Conservation (phyloP, 2,797 vertebrate species). For the Girardinus metallicus region DNA sequence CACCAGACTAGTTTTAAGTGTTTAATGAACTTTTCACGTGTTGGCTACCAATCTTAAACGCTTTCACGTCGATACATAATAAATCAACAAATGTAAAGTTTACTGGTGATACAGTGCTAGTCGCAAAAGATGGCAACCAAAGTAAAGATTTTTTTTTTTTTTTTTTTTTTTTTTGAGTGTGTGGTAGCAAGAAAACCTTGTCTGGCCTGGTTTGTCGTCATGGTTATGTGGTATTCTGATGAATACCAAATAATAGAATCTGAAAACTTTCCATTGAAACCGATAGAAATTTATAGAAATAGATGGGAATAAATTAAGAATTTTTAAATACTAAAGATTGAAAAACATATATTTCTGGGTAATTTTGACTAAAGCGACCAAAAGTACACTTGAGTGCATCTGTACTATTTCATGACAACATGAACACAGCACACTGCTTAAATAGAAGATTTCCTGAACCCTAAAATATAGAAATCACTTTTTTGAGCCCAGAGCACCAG, state of each 20-base stretch:
- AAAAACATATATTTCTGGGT: background rate
- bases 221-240: background rate
- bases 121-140: background rate
- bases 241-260: background rate
- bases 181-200: background rate
- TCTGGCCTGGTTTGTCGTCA: background rate
- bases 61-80: background rate
- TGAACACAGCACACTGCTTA: background rate
- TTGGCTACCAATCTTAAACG: background rate
- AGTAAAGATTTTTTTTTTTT: background rate
- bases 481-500: background rate
- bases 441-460: background rate
- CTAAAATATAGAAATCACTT: background rate
- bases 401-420: background rate
- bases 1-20: constrained; percentile 34
- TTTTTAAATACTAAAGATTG: background rate
- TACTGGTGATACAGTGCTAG: background rate
- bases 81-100: background rate
- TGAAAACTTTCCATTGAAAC: background rate
- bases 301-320: background rate
- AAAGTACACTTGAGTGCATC: background rate
- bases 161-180: background rate
- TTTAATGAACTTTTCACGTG: constrained; percentile 67
- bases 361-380: background rate
- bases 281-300: background rate